Base-by-base conservation (phyloP, 1,140 invertebrate species). In the Aleiodes sp. region DNA sequence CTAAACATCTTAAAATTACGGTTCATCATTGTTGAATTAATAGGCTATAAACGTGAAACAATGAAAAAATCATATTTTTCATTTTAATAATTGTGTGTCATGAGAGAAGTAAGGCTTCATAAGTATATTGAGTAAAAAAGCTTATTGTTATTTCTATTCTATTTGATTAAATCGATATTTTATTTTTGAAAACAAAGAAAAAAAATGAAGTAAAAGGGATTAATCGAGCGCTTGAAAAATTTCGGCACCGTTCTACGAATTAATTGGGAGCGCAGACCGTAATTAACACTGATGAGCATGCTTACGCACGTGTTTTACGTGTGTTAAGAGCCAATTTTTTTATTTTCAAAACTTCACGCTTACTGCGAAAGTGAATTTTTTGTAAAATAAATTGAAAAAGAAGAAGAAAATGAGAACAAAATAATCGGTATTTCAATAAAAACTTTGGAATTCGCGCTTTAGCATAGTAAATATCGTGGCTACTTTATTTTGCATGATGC, bases 201-300 rank as follows among this genome's bases (percentile, higher is more conserved):
- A n/a, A n/a, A n/a, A n/a, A n/a, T n/a, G n/a, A n/a, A n/a, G n/a
- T n/a, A n/a, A n/a, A n/a, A n/a, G 39, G 1, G 39, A 43, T 14
- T 9, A n/a, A 39, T 46, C 16, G 3, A 24, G 12, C n/a, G 46
- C 26, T 16, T 24, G n/a, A 14, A 46, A n/a, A 46, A 52, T 24
- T 52, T 21, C 21, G 21, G 46, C 46, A 52, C 16, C 21, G 26
- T 52, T 52, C n/a, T n/a, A n/a, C n/a, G 14, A 14, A 69, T 56
- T 70, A 56, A 75, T 75, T 76, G 75, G 75, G 73, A 78, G 75
- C 75, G 73, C 71, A 75, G 75, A 77, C 74, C 75, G 76, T 79
- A 70, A 67, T 72, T 69, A 68, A 29, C 9, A 31, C 29, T 59
- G 56, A 56, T 33, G 28, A 73, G 76, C 76, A 77, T 77, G 74